phyloP scores from a whole-genome alignment of 1,140 invertebrate genomes.

The Cotesia glomerata region DNA sequence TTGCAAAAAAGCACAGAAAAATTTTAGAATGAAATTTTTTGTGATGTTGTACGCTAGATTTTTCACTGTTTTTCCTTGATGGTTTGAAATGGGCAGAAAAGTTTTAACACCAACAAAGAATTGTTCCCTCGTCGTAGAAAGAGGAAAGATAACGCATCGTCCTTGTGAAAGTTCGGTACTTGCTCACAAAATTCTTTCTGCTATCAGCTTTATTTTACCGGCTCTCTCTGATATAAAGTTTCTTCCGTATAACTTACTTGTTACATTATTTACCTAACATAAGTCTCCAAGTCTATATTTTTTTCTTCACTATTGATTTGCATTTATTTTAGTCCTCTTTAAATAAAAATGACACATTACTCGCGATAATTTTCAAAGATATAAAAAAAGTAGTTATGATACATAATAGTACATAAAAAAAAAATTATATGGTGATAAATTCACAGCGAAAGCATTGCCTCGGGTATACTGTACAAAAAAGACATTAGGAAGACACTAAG shows the following conservation, averaged over 20 bases:
- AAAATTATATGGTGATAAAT: neutral
- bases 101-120: constrained; percentile 17
- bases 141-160: constrained; percentile 29
- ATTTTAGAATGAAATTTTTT: too few species aligned
- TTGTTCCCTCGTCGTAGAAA: constrained; percentile 21
- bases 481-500: constrained; percentile 10
- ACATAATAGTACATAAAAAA: neutral
- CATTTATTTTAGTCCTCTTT: neutral
- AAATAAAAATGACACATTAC: too few species aligned
- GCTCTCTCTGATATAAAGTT: constrained; percentile 5
- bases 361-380: too few species aligned
- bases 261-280: constrained; percentile 12
- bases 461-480: neutral
- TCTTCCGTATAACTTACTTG: constrained; percentile 12
- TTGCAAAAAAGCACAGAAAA: neutral
- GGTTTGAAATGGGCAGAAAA: neutral
- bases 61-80: neutral
- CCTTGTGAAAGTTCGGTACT: constrained; percentile 27
- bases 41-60: too few species aligned
- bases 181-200: constrained; percentile 15
- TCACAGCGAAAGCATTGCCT: neutral
- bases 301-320: neutral
- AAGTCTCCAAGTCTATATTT: constrained; percentile 1
- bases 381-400: neutral
- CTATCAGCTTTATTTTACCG: constrained; percentile 24